Evolutionary conservation across 2,113 vertebrate species (phyloP).

Genomic region (human (Homo sapiens)): GRCh38 chr1:13892501-13893000

Average conservation of each 20-base stretch:
- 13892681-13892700: fast-evolving
- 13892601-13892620: neutral
- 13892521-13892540: neutral
- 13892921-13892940: neutral
- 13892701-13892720: neutral
- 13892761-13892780: slow-evolving; percentile 72
- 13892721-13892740: neutral
- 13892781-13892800: slow-evolving; percentile 55
- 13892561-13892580: neutral
- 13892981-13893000: neutral
- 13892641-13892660: fast-evolving
- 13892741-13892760: slow-evolving; percentile 51
- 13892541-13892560: neutral
- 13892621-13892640: neutral
- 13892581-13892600: neutral
- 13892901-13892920: slow-evolving; percentile 60
- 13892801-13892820: slow-evolving; percentile 53
- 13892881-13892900: slow-evolving; percentile 43
- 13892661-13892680: fast-evolving
- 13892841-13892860: slow-evolving; percentile 44
- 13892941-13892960: neutral
- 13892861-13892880: neutral
- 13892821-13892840: slow-evolving; percentile 66
- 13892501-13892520: slow-evolving; percentile 32
- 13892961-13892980: neutral